Evolutionary conservation across 2,797 vertebrate species (phyloP).

Genomic region (Cygnus olor): DNA sequence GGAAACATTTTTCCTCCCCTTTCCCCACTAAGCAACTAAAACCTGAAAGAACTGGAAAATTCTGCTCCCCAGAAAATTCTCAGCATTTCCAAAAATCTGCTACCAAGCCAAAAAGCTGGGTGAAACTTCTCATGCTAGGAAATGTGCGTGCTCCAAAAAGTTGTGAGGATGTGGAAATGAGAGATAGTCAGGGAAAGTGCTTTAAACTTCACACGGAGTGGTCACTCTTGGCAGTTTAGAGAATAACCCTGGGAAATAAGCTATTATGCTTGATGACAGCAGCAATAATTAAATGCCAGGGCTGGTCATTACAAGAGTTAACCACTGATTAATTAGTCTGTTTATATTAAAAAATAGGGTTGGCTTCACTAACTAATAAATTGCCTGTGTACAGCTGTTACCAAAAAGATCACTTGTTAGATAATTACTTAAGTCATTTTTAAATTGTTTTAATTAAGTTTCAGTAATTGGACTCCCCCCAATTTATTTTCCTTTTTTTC

Average conservation of each 20-base stretch:
- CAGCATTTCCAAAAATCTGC: not conserved
- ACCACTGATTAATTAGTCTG: slow-evolving; percentile 70
- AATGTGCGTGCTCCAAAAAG: not conserved
- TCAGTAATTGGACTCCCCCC: slow-evolving; percentile 14
- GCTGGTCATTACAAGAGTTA: slow-evolving; percentile 52
- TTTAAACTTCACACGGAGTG: slow-evolving; percentile 15
- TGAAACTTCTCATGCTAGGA: not conserved
- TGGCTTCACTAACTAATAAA: slow-evolving; percentile 60
- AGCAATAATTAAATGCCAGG: slow-evolving; percentile 24
- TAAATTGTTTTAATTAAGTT: slow-evolving; percentile 70
- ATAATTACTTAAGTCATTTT: slow-evolving; percentile 70
- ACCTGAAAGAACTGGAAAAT: not conserved
- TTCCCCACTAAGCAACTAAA: not conserved
- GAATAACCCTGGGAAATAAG: slow-evolving; percentile 35
- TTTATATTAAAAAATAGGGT: slow-evolving; percentile 58
- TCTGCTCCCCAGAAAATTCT: not conserved
- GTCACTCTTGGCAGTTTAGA: slow-evolving; percentile 43
- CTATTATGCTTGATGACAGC: not conserved
- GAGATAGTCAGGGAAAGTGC: not conserved
- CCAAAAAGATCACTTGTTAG: slow-evolving; percentile 54
- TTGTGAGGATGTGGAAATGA: not conserved
- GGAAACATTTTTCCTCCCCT: not conserved
- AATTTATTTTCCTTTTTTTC: slow-evolving; percentile 24
- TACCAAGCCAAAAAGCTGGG: not conserved
- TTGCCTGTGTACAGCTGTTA: slow-evolving; percentile 51